Evolutionary conservation across 2,797 vertebrate species (phyloP), one percentile per base, ranked within the genome.

Genomic region (Oceanodroma leucorhoa): DNA sequence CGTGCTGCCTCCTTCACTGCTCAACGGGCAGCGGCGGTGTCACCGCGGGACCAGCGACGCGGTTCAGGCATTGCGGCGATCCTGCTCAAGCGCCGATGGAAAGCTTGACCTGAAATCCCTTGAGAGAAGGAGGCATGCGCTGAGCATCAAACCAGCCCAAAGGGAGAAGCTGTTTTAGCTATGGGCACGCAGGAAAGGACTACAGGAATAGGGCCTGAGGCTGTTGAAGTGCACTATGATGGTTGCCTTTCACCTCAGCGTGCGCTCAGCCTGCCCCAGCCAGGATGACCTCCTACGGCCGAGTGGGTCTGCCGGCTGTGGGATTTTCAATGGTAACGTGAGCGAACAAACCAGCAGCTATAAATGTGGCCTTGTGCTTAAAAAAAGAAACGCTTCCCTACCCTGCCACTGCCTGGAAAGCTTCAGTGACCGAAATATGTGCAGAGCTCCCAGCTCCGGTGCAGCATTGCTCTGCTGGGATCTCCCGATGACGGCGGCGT

Each of bases 41-140:
- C 67, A 24, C 60, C 3, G 9, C 5, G 2, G 4, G n/a, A 34
- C 43, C 62, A 32, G 32, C 21, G 48, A 27, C 1, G 2, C 1
- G 1, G 48, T 30, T 34, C 29, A 8, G 45, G 32, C 7, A 1
- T 26, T 34, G 50, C 1, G 2, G 8, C 14, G 14, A 2, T 51
- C 50, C n/a, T 51, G n/a, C 62, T 81, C 9, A 14, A 27, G 24
- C 50, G 61, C 48, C 7, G 0, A 11, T 20, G 43, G 51, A 62
- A 38, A 41, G 27, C 50, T 57, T 58, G 50, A 34, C 53, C 60
- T 36, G 32, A 41, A 71, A 41, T 45, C 48, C 6, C 27, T 46
- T 43, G 23, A 45, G 57, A 70, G 40, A 79, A 7, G 22, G 53
- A 60, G 53, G 15, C 26, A 21, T 1, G 1, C 34, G 23, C 34